phyloP scores from a whole-genome alignment of 2,113 vertebrate species.

The Corythoichthys haematopterus region DNA sequence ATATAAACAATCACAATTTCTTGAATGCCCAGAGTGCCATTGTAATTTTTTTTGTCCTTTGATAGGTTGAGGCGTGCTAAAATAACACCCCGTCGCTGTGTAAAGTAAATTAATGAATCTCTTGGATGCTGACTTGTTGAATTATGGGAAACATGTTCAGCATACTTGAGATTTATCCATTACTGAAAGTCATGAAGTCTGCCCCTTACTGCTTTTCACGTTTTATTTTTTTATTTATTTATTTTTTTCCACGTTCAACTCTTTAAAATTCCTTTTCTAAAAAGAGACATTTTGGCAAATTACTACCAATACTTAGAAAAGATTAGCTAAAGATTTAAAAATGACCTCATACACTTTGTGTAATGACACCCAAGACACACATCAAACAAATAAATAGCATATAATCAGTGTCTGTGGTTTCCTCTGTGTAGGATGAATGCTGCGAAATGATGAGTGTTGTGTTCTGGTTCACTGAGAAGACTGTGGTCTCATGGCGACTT shows the following conservation, averaged over 20 bases:
- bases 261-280: not conserved
- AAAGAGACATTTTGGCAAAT: not conserved
- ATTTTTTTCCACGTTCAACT: not conserved
- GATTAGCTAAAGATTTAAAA: not conserved
- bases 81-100: too few relatives aligned
- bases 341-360: conserved; percentile 17
- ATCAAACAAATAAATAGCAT: conserved; percentile 43
- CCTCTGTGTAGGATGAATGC: conserved; percentile 41
- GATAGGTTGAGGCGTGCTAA: too few relatives aligned
- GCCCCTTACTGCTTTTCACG: not conserved
- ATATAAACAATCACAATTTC: not conserved
- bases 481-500: conserved; percentile 44
- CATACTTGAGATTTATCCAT: not conserved
- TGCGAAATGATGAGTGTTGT: conserved; percentile 61
- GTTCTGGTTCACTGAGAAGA: conserved; percentile 54
- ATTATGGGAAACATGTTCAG: not conserved
- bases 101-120: too few relatives aligned
- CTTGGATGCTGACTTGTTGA: not conserved
- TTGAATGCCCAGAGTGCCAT: not conserved
- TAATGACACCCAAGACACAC: conserved; percentile 16
- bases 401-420: conserved; percentile 60
- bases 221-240: not conserved
- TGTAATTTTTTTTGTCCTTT: not conserved
- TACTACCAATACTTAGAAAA: not conserved
- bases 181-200: not conserved